Evolutionary conservation across 1,140 invertebrate species (phyloP).

Genomic region (Mercenaria mercenaria): DNA sequence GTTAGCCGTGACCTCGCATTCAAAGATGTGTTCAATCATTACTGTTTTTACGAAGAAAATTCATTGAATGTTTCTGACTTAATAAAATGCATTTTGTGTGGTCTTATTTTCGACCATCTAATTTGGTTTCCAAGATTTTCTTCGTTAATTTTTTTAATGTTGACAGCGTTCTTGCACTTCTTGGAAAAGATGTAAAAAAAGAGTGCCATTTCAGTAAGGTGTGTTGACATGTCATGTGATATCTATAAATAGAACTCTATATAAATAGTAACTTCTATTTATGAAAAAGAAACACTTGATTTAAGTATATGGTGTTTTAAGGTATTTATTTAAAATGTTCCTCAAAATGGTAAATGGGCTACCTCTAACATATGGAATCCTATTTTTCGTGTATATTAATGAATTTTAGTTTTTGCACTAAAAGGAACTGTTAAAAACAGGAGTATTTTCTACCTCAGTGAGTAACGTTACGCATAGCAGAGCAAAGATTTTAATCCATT

Average conservation of each 20-base stretch:
- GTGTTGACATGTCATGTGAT: constrained; percentile 56
- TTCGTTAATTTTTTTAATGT: constrained; percentile 6
- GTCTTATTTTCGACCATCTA: constrained; percentile 40
- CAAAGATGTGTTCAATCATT: constrained; percentile 59
- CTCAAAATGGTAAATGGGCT: constrained; percentile 35
- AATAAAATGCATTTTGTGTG: constrained; percentile 41
- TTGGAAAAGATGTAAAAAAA: neutral
- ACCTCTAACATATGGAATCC: constrained; percentile 63
- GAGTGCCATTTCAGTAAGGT: constrained; percentile 56
- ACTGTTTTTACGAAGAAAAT: constrained; percentile 14
- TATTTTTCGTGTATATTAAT: constrained; percentile 51
- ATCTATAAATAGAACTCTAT: constrained; percentile 55
- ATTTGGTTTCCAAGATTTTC: constrained; percentile 12
- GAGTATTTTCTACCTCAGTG: constrained; percentile 30
- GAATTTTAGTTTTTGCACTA: constrained; percentile 13
- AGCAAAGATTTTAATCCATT: constrained; percentile 22
- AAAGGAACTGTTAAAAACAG: neutral
- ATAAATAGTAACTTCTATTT: constrained; percentile 62
- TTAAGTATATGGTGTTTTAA: neutral
- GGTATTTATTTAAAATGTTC: constrained; percentile 23
- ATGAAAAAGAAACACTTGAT: constrained; percentile 7
- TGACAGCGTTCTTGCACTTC: neutral
- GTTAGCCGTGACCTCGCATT: constrained; percentile 9
- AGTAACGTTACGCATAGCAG: constrained; percentile 9
- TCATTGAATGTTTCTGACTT: neutral